Evolutionary conservation across 2,797 vertebrate species (phyloP), one percentile per base, ranked within the genome.

Genomic region (Gymnodraco acuticeps): DNA sequence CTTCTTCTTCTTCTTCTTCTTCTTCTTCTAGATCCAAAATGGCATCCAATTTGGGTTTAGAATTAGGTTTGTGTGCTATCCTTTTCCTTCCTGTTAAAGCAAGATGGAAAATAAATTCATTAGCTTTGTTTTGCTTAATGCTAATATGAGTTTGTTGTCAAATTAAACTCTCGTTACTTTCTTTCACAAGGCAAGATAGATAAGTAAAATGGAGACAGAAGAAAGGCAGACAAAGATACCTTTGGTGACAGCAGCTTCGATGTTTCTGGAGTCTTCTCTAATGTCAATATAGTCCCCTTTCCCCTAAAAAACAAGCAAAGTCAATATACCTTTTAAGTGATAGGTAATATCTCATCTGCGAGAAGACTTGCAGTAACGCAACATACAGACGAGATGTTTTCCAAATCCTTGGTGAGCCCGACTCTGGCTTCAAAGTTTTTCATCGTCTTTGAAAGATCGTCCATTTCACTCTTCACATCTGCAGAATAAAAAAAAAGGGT

Each of bases 341-440:
- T 16, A 12, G 13, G 16, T 51, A 64, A 75, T 8, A 31, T 42
- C 3, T 62, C 23, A 27, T 63, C 43, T 48, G 23, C 17, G 55
- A 64, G 15, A 43, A 0, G 3, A 76, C 33, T 42, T 4, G 38
- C 47, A 53, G 61, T 45, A 47, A 58, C 14, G 52, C 15, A 27
- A 94, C 96, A 85, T 94, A 98, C 98, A 46, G 92, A 82, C 65
- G 95, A 95, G 86, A 96, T 91, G 68, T 91, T 96, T 87, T 96
- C 94, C 81, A 97, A 92, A 82, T 97, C 93, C 90, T 97, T 95
- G 1, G 94, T 96, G 66, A 99, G 96, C 75, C 95, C 95, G 63
- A 93, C 94, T 95, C 94, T 95, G 74, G 96, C 96, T 89, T 97
- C 95, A 92, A 97, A 98, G 94, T 96, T 97, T 86, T 96, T 96